A percentile compares a stretch with the other conserved stretches of the same genome.
Evolutionary conservation across 2,113 vertebrate genomes (phyloP).

Genomic region (Caranx ignobilis): DNA sequence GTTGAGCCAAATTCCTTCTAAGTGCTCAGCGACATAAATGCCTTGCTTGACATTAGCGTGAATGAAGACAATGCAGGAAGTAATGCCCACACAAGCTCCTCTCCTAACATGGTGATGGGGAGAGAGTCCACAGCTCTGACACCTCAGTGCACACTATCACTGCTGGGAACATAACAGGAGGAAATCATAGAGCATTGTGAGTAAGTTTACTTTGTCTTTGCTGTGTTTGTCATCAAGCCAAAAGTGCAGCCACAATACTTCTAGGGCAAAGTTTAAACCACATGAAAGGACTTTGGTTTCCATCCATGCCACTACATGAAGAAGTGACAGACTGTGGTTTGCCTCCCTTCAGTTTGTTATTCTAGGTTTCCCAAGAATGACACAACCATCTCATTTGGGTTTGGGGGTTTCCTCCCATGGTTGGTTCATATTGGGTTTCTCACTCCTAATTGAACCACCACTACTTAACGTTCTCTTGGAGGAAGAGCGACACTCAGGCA

Average conservation of each 20-base stretch:
- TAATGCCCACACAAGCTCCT: background rate
- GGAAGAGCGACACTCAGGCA: constrained; percentile 7
- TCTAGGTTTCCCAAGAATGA: constrained; percentile 17
- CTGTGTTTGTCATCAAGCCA: background rate
- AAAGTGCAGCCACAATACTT: background rate
- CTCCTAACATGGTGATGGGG: constrained; percentile 28
- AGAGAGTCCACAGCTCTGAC: constrained; percentile 23
- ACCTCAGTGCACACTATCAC: constrained; percentile 10
- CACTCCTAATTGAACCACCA: constrained; percentile 45
- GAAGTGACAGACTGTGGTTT: constrained; percentile 14
- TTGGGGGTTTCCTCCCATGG: constrained; percentile 14
- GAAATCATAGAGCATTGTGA: background rate
- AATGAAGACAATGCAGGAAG: constrained; percentile 8
- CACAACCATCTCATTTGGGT: constrained; percentile 36
- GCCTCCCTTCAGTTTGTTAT: constrained; percentile 13
- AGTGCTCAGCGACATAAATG: constrained; percentile 2
- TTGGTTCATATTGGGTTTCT: constrained; percentile 21
- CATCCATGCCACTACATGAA: background rate
- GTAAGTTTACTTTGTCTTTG: background rate
- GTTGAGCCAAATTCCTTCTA: constrained; percentile 22
- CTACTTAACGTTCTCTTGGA: background rate
- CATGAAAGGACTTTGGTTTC: background rate
- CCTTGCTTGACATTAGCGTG: constrained; percentile 1
- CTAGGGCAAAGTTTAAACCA: background rate
- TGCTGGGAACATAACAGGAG: background rate